Percentiles rank a stretch among this genome's conserved stretches.
Evolutionary conservation across 37 sponge, comb jelly and placozoan species (phyloP).

Genomic region (Beroe forskalii): DNA sequence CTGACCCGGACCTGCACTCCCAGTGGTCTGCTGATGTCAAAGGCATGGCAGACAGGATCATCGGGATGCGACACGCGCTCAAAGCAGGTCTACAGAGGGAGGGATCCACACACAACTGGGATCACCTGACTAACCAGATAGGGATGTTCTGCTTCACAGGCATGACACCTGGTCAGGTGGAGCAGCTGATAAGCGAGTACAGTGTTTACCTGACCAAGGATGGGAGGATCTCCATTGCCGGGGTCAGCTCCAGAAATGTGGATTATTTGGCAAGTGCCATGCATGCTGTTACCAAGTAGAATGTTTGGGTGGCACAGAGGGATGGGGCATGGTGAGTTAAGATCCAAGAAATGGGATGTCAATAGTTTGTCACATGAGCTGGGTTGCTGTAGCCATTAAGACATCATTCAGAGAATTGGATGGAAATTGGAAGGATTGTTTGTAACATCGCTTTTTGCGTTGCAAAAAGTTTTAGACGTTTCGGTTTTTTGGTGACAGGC

Average conservation of each 20-base stretch:
- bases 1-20: slow-evolving; percentile 70
- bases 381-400: too few species aligned
- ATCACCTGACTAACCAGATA: slow-evolving; percentile 87
- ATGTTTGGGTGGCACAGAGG: not conserved
- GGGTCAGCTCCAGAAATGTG: slow-evolving; percentile 83
- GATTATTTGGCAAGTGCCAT: slow-evolving; percentile 88
- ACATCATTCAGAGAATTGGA: too few species aligned
- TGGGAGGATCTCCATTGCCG: slow-evolving; percentile 87
- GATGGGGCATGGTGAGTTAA: too few species aligned
- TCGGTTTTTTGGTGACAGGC: too few species aligned
- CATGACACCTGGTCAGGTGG: slow-evolving; percentile 74
- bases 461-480: too few species aligned
- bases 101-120: slow-evolving; percentile 89
- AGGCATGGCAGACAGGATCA: slow-evolving; percentile 90
- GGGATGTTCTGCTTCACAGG: slow-evolving; percentile 98
- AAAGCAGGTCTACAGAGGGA: slow-evolving; percentile 71
- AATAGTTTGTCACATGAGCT: too few species aligned
- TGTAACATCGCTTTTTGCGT: too few species aligned
- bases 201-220: slow-evolving; percentile 94
- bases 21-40: slow-evolving; percentile 93
- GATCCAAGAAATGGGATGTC: too few species aligned
- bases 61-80: slow-evolving; percentile 78
- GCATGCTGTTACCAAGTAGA: slow-evolving; percentile 72
- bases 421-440: too few species aligned
- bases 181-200: slow-evolving; percentile 74